Evolutionary conservation across 2,888 invertebrate species (phyloP).

Genomic region (Phortica okadai): DNA sequence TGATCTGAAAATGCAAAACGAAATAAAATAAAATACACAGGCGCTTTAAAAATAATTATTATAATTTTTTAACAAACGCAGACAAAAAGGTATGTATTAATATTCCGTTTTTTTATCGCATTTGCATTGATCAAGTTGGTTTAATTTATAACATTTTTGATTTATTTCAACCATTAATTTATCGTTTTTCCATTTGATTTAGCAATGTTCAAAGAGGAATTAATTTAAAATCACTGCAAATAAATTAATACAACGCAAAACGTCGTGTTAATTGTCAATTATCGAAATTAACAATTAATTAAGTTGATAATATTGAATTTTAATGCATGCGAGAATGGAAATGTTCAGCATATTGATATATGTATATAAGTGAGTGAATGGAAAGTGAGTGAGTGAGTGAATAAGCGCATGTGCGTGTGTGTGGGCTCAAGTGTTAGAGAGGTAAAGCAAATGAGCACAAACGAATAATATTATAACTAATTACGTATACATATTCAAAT

Average conservation of each 20-base stretch:
- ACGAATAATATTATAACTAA: too few relatives aligned
- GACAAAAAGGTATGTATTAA: not conserved
- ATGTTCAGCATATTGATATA: not conserved
- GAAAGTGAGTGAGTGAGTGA: not conserved
- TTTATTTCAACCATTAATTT: slow-evolving; percentile 62
- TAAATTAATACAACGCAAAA: slow-evolving; percentile 51
- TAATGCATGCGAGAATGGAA: not conserved
- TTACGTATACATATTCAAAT: too few relatives aligned
- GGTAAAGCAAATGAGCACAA: too few relatives aligned
- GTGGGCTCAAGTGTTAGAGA: too few relatives aligned
- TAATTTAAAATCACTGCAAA: slow-evolving; percentile 55
- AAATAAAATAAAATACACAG: not conserved
- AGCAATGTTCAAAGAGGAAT: slow-evolving; percentile 54
- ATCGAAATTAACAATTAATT: slow-evolving; percentile 66
- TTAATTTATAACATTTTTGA: slow-evolving; percentile 28
- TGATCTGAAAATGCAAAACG: not conserved
- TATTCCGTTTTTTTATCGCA: slow-evolving; percentile 6
- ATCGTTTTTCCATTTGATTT: slow-evolving; percentile 64
- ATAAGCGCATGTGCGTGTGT: too few relatives aligned
- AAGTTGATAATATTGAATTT: slow-evolving; percentile 49
- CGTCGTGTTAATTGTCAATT: slow-evolving; percentile 57
- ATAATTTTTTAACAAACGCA: not conserved
- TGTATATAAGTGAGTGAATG: slow-evolving; percentile 18
- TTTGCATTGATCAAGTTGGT: slow-evolving; percentile 26
- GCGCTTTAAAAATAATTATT: not conserved